phyloP scores from a whole-genome alignment of 2,113 vertebrate species.

The Scortum barcoo region DNA sequence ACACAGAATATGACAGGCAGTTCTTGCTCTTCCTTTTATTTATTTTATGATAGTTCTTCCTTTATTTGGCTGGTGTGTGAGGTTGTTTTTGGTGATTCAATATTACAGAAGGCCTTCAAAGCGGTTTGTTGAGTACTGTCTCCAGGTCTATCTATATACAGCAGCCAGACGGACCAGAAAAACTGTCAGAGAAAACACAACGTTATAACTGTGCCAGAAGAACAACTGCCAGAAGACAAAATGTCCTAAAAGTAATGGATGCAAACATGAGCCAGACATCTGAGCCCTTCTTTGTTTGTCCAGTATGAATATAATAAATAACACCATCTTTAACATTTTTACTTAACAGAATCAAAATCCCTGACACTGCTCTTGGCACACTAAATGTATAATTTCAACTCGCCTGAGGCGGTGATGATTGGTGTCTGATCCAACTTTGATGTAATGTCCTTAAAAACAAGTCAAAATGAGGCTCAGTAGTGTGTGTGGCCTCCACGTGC shows the following conservation, averaged over 20 bases:
- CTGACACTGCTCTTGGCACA: not conserved
- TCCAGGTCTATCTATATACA: not conserved
- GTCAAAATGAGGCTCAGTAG: too few relatives aligned
- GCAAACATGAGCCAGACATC: constrained; percentile 10
- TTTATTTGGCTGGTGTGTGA: not conserved
- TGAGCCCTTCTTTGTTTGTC: not conserved
- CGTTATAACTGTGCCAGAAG: not conserved
- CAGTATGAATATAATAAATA: not conserved
- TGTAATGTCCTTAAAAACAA: constrained; percentile 4
- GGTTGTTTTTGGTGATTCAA: not conserved
- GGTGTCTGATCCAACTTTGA: constrained; percentile 20
- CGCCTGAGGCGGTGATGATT: not conserved
- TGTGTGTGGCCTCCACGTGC: too few relatives aligned
- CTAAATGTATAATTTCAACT: constrained; percentile 20
- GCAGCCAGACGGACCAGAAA: not conserved
- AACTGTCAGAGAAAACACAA: not conserved
- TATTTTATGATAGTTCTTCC: too few relatives aligned
- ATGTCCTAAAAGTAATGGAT: not conserved
- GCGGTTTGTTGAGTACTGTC: not conserved
- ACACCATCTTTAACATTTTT: not conserved
- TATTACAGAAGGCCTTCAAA: not conserved
- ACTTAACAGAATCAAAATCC: not conserved
- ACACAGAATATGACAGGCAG: not conserved
- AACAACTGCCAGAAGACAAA: not conserved
- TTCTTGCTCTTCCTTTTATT: too few relatives aligned